Conservation (phyloP, 2,888 invertebrate genomes). For the Morinoia aosen region DNA sequence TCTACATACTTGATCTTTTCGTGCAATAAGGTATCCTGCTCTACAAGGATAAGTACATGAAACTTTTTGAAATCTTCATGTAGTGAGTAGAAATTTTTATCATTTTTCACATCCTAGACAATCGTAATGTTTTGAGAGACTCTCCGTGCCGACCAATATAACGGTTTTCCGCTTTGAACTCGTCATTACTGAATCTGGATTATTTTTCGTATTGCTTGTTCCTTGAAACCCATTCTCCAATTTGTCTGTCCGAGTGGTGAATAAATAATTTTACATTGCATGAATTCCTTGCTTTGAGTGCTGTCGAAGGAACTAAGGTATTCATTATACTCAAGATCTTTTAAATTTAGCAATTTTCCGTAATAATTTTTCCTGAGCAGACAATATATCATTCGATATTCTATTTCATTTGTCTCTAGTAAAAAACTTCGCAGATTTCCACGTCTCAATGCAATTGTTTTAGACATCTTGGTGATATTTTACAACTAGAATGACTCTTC, state of each 20-base stretch:
- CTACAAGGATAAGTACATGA: not conserved
- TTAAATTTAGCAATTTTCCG: not conserved
- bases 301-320: not conserved
- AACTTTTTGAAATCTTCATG: not conserved
- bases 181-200: not conserved
- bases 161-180: conserved; percentile 21
- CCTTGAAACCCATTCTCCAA: not conserved
- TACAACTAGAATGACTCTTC: not conserved
- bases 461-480: not conserved
- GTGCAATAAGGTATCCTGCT: not conserved
- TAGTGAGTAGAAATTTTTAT: conserved; percentile 26
- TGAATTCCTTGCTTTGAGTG: not conserved
- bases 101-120: conserved; percentile 44
- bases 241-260: not conserved
- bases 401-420: not conserved
- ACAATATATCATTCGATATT: not conserved
- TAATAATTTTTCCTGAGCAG: not conserved
- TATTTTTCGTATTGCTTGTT: not conserved
- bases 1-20: not conserved
- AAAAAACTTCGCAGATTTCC: not conserved
- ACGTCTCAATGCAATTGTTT: not conserved
- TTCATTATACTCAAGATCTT: not conserved
- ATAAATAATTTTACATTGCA: not conserved
- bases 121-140: conserved; percentile 25
- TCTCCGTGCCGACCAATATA: conserved; percentile 37